phyloP scores from a whole-genome alignment of 2,888 invertebrate species.

The Pollenia griseotomentosa region DNA sequence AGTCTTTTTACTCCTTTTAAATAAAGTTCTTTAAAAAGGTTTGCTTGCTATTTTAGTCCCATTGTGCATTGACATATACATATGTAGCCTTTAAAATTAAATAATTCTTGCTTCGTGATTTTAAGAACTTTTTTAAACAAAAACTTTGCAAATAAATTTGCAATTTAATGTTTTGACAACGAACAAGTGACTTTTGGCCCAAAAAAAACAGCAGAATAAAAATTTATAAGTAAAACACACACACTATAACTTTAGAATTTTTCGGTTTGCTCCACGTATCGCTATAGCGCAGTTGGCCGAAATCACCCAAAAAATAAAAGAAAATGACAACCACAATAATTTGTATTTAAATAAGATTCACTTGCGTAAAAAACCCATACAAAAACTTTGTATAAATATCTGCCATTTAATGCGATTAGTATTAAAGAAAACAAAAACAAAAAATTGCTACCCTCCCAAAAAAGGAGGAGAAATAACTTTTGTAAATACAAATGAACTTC shows the following conservation, averaged over 20 bases:
- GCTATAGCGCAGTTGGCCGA: constrained; percentile 80
- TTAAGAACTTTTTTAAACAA: neutral
- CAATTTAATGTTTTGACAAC: constrained; percentile 43
- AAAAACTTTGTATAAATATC: neutral
- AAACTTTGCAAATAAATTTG: constrained; percentile 48
- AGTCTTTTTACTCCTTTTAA: too few species aligned
- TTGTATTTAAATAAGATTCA: constrained; percentile 18
- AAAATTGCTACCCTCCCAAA: neutral
- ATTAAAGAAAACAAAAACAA: neutral
- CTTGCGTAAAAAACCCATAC: constrained; percentile 21
- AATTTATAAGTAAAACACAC: constrained; percentile 66
- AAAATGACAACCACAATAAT: constrained; percentile 24
- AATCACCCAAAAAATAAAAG: constrained; percentile 70
- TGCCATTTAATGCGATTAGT: constrained; percentile 1
- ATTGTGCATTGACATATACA: constrained; percentile 15
- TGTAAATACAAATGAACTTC: constrained; percentile 40
- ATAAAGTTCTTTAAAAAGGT: neutral
- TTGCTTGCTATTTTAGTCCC: neutral
- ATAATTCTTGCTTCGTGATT: neutral
- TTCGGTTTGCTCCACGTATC: constrained; percentile 82
- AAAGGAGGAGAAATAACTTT: neutral
- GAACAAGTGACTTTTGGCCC: constrained; percentile 20
- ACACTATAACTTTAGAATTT: constrained; percentile 81
- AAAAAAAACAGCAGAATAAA: neutral
- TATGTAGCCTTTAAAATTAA: neutral